phyloP scores from a whole-genome alignment of 1,140 invertebrate species.

The Nymphalis io region DNA sequence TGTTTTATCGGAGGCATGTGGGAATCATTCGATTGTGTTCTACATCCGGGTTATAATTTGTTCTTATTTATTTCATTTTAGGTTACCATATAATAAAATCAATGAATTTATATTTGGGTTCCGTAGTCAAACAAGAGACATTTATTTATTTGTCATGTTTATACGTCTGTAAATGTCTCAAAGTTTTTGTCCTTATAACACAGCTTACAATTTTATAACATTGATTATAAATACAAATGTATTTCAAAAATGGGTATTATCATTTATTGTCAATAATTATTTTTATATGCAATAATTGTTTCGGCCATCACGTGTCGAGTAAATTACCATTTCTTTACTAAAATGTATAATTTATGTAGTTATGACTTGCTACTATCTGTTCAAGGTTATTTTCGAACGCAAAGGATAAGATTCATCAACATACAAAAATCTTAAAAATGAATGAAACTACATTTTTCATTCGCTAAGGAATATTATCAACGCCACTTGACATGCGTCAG shows the following conservation, averaged over 20 bases:
- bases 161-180: too few species aligned
- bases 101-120: too few species aligned
- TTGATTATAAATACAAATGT: too few species aligned
- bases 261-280: too few species aligned
- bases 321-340: too few species aligned
- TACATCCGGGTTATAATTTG: slow-evolving; percentile 76
- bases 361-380: background rate
- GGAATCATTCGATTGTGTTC: slow-evolving; percentile 78
- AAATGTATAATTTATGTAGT: too few species aligned
- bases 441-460: slow-evolving; percentile 35
- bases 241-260: too few species aligned
- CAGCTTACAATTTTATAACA: too few species aligned
- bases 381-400: background rate
- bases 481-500: slow-evolving; percentile 57
- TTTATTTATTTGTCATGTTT: background rate
- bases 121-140: background rate
- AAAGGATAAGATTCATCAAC: background rate
- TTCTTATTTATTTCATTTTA: slow-evolving; percentile 44
- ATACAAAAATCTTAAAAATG: slow-evolving; percentile 5
- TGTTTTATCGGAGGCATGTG: slow-evolving; percentile 78
- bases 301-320: too few species aligned
- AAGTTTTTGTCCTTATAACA: too few species aligned
- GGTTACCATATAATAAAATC: slow-evolving; percentile 1
- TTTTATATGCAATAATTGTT: too few species aligned
- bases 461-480: slow-evolving; percentile 52